Base-by-base conservation (phyloP, 2,888 invertebrate genomes). In the Lasioglossum malachurum region DNA sequence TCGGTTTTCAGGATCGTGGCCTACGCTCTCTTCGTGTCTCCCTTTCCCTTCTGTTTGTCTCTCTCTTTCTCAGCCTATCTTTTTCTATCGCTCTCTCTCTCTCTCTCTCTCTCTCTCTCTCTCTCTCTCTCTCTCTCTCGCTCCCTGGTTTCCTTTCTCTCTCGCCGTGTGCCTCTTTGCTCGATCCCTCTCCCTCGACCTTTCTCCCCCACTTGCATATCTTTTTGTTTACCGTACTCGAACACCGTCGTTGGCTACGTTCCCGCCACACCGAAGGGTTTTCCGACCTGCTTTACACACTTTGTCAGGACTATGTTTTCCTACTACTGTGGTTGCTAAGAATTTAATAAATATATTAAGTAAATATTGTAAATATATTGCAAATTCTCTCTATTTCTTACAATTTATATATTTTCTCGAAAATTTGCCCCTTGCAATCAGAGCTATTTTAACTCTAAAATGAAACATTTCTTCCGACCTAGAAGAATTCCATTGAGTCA, bases 1-100 rank as follows among this genome's bases (percentile, higher is more conserved):
- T 91, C 91, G 77, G 87, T 89, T 91, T 91, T 89, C 90, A 86
- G 84, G 86, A 91, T 90, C 91, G 83, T 90, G 77, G 82, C 82
- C 82, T 86, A 81, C 84, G 75, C 67, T 81, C 80, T 74, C 80
- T 35, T 73, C 64, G 60, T 38, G 64, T 60, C 78, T 72, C 78
- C 60, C 76, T 73, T 72, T 38, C 38, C 44, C 49, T 64, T 23
- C 69, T 67, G 19, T 27, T 10, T 46, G 19, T 38, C n/a, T 67
- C 31, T 23, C 8, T 31, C 19, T 35, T 3, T 31, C 23, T 82
- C 41, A n/a, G n/a, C 7, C 38, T 35, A 23, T 38, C 23, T 19
- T n/a, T 78, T 53, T 60, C 71, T 27, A 4, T 14, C n/a, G 35
- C 31, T 35, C 31, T 16, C 49, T 71, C 19, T 72, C n/a, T 60